Evolutionary conservation across 2,888 invertebrate species (phyloP).

Genomic region (Drosophila lacicola): DNA sequence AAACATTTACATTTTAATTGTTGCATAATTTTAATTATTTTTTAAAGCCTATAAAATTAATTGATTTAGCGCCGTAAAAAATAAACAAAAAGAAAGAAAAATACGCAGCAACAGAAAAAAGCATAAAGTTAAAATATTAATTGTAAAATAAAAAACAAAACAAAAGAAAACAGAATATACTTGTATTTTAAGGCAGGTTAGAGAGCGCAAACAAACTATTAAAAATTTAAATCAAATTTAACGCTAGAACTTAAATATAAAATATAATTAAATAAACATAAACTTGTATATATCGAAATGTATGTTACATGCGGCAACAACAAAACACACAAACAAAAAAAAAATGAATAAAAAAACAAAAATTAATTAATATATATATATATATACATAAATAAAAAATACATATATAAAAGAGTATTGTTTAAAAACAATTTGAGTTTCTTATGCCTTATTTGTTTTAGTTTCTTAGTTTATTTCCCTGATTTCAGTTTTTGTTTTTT

Average conservation of each 20-base stretch:
- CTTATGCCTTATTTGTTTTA: conserved; percentile 25
- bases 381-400: conserved; percentile 47
- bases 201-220: conserved; percentile 73
- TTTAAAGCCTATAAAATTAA: conserved; percentile 68
- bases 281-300: conserved; percentile 62
- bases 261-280: conserved; percentile 42
- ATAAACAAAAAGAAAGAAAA: conserved; percentile 43
- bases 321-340: conserved; percentile 56
- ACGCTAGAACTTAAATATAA: conserved; percentile 61
- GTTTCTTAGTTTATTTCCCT: conserved; percentile 4
- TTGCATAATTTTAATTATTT: conserved; percentile 82
- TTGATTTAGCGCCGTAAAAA: conserved; percentile 63
- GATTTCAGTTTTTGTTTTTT: conserved; percentile 23
- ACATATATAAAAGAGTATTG: conserved; percentile 64
- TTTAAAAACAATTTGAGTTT: conserved; percentile 64
- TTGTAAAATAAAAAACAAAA: conserved; percentile 49
- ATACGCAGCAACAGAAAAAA: conserved; percentile 32
- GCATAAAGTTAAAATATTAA: conserved; percentile 38
- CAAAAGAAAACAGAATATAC: conserved; percentile 21
- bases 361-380: conserved; percentile 70
- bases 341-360: conserved; percentile 46
- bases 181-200: conserved; percentile 49
- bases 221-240: conserved; percentile 80
- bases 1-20: conserved; percentile 80
- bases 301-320: conserved; percentile 74